phyloP scores from a whole-genome alignment of 2,113 vertebrate genomes.

The Ptychochromis oligacanthus region DNA sequence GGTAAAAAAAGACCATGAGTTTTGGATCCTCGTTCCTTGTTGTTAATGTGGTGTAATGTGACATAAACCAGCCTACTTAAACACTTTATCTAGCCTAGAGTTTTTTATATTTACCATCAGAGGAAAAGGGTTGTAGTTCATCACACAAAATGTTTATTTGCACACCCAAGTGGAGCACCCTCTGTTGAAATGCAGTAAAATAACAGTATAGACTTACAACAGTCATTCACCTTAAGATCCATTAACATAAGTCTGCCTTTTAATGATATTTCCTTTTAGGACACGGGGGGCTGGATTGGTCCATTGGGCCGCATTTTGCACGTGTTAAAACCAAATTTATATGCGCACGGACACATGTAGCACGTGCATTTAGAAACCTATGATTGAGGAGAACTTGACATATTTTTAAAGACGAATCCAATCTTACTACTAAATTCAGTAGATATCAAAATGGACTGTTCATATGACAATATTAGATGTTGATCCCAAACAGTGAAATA shows the following conservation, averaged over 20 bases:
- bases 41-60: neutral
- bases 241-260: neutral
- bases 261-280: neutral
- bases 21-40: neutral
- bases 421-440: neutral
- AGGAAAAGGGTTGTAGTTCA: neutral
- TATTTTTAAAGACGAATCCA: neutral
- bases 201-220: too few species aligned
- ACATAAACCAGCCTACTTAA: too few species aligned
- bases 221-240: too few species aligned
- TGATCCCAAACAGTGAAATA: too few species aligned
- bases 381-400: neutral
- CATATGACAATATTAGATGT: too few species aligned
- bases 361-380: neutral
- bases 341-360: neutral
- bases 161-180: neutral
- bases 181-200: too few species aligned
- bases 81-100: too few species aligned
- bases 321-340: neutral
- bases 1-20: neutral
- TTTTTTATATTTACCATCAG: neutral
- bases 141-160: neutral
- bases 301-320: neutral
- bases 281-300: fast-evolving
- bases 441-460: neutral